Evolutionary conservation across 2,113 vertebrate species (phyloP).

Genomic region (Excalfactoria chinensis): DNA sequence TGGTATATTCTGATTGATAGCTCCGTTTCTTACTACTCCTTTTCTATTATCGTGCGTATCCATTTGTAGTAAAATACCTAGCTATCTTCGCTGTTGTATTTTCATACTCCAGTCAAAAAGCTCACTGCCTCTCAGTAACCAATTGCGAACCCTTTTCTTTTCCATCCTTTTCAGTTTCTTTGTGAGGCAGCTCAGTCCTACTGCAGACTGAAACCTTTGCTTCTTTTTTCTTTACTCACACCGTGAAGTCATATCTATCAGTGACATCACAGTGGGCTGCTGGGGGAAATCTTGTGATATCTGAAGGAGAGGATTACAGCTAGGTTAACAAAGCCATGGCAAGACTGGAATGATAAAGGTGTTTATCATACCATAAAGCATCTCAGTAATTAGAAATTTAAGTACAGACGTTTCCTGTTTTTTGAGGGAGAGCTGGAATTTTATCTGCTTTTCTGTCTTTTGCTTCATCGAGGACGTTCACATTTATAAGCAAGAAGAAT

Average conservation of each 20-base stretch:
- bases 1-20: slow-evolving; percentile 46
- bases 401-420: slow-evolving; percentile 29
- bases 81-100: slow-evolving; percentile 53
- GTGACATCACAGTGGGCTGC: slow-evolving; percentile 66
- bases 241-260: slow-evolving; percentile 71
- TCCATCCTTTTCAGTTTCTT: slow-evolving; percentile 35
- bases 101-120: slow-evolving; percentile 58
- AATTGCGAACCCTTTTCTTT: slow-evolving; percentile 26
- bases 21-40: slow-evolving; percentile 45
- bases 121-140: not conserved
- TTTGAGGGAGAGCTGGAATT: slow-evolving; percentile 43
- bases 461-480: slow-evolving; percentile 65
- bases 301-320: slow-evolving; percentile 56
- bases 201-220: slow-evolving; percentile 47
- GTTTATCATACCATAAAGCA: slow-evolving; percentile 53
- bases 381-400: slow-evolving; percentile 54
- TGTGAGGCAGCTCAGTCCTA: slow-evolving; percentile 52
- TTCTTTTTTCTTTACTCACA: slow-evolving; percentile 61
- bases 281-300: slow-evolving; percentile 45
- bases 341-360: slow-evolving; percentile 33
- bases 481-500: slow-evolving; percentile 56
- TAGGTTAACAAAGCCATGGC: slow-evolving; percentile 58
- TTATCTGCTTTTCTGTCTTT: slow-evolving; percentile 46
- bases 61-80: slow-evolving; percentile 52
- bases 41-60: slow-evolving; percentile 35